A percentile compares a stretch with the other conserved stretches of the same genome.
Evolutionary conservation across 2,113 vertebrate species (phyloP).

Genomic region (Scatophagus argus): DNA sequence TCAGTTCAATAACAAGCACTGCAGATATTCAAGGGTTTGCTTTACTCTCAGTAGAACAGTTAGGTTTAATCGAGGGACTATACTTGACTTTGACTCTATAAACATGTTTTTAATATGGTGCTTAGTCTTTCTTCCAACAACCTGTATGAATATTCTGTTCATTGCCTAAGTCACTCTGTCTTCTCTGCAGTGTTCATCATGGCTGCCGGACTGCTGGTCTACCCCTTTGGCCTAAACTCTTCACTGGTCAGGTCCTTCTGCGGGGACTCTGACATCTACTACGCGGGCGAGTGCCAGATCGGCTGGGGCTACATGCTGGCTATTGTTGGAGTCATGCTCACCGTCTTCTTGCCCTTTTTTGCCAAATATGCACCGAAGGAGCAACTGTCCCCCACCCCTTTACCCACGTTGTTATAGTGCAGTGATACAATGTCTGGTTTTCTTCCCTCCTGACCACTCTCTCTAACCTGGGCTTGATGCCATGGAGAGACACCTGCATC

Average conservation of each 20-base stretch:
- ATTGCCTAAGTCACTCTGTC: conserved; percentile 51
- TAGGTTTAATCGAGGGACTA: neutral
- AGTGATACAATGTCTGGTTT: conserved; percentile 32
- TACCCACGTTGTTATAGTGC: conserved; percentile 94
- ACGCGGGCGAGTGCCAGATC: conserved; percentile 93
- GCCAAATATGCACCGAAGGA: conserved; percentile 97
- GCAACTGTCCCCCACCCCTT: conserved; percentile 91
- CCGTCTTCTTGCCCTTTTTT: conserved; percentile 95
- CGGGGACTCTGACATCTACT: conserved; percentile 91
- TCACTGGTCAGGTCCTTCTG: conserved; percentile 90
- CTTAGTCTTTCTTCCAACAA: neutral
- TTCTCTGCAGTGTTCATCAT: conserved; percentile 91
- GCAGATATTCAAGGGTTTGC: neutral
- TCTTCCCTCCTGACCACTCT: conserved; percentile 8
- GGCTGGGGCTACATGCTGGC: conserved; percentile 97
- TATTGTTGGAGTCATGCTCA: conserved; percentile 94
- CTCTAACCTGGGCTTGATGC: conserved; percentile 52
- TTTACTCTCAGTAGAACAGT: neutral
- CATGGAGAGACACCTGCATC: conserved; percentile 66
- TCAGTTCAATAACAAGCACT: neutral
- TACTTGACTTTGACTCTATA: neutral
- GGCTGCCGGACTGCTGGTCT: conserved; percentile 93
- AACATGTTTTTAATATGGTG: neutral
- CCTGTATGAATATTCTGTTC: neutral
- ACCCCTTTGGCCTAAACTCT: conserved; percentile 93